Conservation (phyloP, 2,888 invertebrate species). For the Caenorhabditis macrosperma region DNA sequence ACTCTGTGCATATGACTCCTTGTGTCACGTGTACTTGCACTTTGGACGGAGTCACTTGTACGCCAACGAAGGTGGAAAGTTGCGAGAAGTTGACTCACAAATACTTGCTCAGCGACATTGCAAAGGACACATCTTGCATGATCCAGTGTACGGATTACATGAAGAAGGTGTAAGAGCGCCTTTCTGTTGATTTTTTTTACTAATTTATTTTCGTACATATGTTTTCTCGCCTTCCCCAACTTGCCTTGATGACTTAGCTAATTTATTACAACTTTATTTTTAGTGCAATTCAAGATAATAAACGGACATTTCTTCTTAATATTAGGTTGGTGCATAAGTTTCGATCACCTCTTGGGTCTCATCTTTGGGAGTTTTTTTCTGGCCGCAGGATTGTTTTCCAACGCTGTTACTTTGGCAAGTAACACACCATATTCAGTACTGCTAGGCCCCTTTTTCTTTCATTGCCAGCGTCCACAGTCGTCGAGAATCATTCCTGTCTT, state of each 20-base stretch:
- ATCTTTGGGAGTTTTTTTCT: no score
- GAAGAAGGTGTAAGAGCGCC: slow-evolving; percentile 54
- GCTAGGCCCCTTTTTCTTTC: no score
- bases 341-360: no score
- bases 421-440: no score
- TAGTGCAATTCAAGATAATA: slow-evolving; percentile 52
- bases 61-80: slow-evolving; percentile 74
- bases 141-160: slow-evolving; percentile 78
- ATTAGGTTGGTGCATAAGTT: no score
- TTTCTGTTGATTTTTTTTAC: slow-evolving; percentile 11
- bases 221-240: not conserved
- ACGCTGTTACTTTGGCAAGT: no score
- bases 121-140: slow-evolving; percentile 78
- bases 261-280: slow-evolving; percentile 35
- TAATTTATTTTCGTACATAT: slow-evolving; percentile 45
- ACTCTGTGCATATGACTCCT: slow-evolving; percentile 79
- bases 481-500: no score
- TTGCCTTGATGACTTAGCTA: slow-evolving; percentile 15
- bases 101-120: slow-evolving; percentile 75
- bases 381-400: no score
- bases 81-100: slow-evolving; percentile 78
- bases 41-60: slow-evolving; percentile 78
- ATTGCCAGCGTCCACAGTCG: no score
- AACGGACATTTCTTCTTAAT: slow-evolving; percentile 1
- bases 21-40: slow-evolving; percentile 80